Evolutionary conservation across 2,797 vertebrate genomes (phyloP), one percentile per base, ranked within the genome.

Genomic region (Sebastes matsubarae): DNA sequence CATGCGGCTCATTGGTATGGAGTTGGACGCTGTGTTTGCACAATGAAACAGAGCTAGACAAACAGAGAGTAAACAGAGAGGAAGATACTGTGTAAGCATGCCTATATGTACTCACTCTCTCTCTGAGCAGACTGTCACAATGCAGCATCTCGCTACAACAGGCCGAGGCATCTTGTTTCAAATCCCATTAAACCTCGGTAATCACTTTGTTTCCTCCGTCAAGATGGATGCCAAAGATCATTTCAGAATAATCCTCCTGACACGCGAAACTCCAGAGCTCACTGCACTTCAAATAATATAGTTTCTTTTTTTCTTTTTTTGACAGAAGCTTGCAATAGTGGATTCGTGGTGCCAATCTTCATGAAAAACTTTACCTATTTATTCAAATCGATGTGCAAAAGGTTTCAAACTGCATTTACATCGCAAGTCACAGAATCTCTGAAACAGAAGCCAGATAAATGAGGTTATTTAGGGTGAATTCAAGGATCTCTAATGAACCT

Each of bases 111-210:
- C 66, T 34, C 67, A 63, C 16, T 32, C 70, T 42, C 70, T 42
- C 71, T 60, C 10, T 9, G 69, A 68, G 66, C 80, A 61, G 64
- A 18, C 55, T 38, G 70, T 46, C 38, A 81, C 75, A n/a, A 68
- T n/a, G 67, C 67, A 30, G 50, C 32, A 7, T 68, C 69, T 80
- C 34, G 10, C 67, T 55, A 38, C 52, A 57, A 74, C 60, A 71
- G 68, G 68, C 76, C 16, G 22, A 61, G 68, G 67, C 82, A 81
- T 87, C 86, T 81, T 75, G 75, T 87, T 84, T 83, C 75, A 75
- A 81, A 85, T 88, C 82, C 75, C 66, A 69, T 83, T 87, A 88
- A 83, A 85, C 32, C 72, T 83, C 54, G 0, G 38, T 75, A 72
- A 84, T 86, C 69, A 36, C 77, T 85, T 83, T 61, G 84, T 77